phyloP scores from a whole-genome alignment of 2,797 vertebrate genomes.

The Pogonophryne albipinna region DNA sequence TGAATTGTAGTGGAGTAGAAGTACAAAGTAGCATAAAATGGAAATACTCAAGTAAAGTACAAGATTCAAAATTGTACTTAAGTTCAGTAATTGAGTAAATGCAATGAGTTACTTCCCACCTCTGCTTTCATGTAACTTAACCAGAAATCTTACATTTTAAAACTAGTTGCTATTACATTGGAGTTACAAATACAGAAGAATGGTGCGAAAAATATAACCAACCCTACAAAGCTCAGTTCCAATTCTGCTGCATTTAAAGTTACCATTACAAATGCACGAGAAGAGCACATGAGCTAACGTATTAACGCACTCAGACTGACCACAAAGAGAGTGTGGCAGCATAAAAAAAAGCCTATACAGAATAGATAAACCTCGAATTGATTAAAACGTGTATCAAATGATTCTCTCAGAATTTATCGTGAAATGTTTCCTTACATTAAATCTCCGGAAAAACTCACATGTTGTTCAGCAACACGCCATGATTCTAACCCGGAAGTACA shows the following conservation, averaged over 20 bases:
- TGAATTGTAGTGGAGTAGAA: too few relatives aligned
- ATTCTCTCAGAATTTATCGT: rapidly evolving
- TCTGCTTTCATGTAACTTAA: not conserved
- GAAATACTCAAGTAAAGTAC: too few relatives aligned
- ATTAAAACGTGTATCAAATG: not conserved
- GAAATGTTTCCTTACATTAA: constrained; percentile 6
- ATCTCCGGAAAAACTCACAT: constrained; percentile 77
- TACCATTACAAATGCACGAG: not conserved
- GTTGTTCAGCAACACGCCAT: constrained; percentile 78
- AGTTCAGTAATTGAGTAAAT: too few relatives aligned
- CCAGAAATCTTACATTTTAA: not conserved
- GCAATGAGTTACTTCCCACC: too few relatives aligned
- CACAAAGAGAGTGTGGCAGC: not conserved
- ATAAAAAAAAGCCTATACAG: rapidly evolving
- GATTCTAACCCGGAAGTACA: constrained; percentile 76
- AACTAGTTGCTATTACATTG: not conserved
- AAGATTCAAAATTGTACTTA: too few relatives aligned
- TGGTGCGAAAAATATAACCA: not conserved
- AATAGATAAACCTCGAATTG: rapidly evolving
- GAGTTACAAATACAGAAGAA: not conserved
- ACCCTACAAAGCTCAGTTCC: not conserved
- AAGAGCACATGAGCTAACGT: not conserved
- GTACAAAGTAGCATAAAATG: too few relatives aligned
- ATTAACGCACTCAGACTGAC: not conserved
- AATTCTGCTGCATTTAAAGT: not conserved